Percentiles rank a stretch among this genome's conserved stretches.
phyloP scores from a whole-genome alignment of 2,888 invertebrate species.

The Synergus laeviventris region DNA sequence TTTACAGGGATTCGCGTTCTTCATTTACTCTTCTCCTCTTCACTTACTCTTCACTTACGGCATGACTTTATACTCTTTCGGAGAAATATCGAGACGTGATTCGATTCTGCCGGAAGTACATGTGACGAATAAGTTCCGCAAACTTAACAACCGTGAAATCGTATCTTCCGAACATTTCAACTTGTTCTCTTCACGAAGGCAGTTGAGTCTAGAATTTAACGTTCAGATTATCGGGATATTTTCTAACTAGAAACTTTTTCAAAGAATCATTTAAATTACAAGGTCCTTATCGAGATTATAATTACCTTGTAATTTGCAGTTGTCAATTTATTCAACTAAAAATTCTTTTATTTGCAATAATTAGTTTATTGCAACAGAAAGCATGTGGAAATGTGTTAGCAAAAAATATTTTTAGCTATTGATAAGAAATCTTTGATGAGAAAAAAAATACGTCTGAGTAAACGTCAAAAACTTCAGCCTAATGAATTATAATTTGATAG shows the following conservation, averaged over 20 bases:
- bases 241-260: neutral
- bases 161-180: conserved; percentile 4
- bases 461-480: too few species aligned
- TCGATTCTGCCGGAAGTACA: conserved; percentile 1
- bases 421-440: too few species aligned
- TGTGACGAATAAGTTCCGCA: conserved; percentile 35
- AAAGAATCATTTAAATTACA: too few species aligned
- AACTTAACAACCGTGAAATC: conserved; percentile 18
- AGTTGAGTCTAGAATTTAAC: neutral
- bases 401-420: too few species aligned
- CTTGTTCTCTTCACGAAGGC: conserved; percentile 9
- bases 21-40: neutral
- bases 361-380: too few species aligned
- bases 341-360: too few species aligned
- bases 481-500: too few species aligned
- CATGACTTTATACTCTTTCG: conserved; percentile 14
- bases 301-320: too few species aligned
- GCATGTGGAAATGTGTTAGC: too few species aligned
- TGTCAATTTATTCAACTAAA: too few species aligned
- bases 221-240: neutral
- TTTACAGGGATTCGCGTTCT: conserved; percentile 1
- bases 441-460: too few species aligned
- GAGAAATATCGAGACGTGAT: conserved; percentile 8
- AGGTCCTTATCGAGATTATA: too few species aligned
- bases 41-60: neutral